A percentile compares a stretch with the other conserved stretches of the same genome.
Evolutionary conservation across 2,113 vertebrate genomes (phyloP).

Genomic region (Cephalopterus ornatus): DNA sequence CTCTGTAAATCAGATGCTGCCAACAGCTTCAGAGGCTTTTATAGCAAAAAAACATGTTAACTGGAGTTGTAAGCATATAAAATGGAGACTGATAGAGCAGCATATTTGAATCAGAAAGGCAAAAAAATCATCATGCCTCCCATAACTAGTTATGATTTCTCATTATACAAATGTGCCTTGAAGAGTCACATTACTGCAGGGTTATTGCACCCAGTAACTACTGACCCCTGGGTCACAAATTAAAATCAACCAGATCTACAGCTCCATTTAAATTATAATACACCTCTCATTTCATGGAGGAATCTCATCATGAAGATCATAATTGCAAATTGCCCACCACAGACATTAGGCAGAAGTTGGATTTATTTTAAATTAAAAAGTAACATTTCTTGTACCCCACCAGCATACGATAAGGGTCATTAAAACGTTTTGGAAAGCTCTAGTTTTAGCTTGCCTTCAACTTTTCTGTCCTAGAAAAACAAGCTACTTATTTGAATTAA

Average conservation of each 20-base stretch:
- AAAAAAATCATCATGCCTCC: constrained; percentile 39
- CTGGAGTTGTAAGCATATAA: not conserved
- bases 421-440: constrained; percentile 40
- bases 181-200: constrained; percentile 58
- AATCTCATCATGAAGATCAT: constrained; percentile 69
- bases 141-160: constrained; percentile 73
- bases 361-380: constrained; percentile 75
- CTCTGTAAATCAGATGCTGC: not conserved
- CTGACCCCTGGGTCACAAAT: constrained; percentile 71
- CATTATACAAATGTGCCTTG: constrained; percentile 70
- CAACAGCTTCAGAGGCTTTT: not conserved
- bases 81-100: not conserved
- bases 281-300: constrained; percentile 68
- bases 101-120: constrained; percentile 40
- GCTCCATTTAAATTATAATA: constrained; percentile 73
- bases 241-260: constrained; percentile 71
- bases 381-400: constrained; percentile 28
- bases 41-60: not conserved
- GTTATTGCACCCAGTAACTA: constrained; percentile 70
- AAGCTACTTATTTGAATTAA: not conserved
- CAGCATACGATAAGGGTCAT: constrained; percentile 9
- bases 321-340: constrained; percentile 67
- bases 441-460: not conserved
- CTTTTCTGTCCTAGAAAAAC: not conserved
- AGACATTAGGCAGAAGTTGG: constrained; percentile 39